Percentiles rank a stretch among this genome's conserved stretches.
These are phyloP conservation scores for Ciconia nigra DNA, from an alignment of 2,797 vertebrate genomes.

Conservation along the genomic window DNA sequence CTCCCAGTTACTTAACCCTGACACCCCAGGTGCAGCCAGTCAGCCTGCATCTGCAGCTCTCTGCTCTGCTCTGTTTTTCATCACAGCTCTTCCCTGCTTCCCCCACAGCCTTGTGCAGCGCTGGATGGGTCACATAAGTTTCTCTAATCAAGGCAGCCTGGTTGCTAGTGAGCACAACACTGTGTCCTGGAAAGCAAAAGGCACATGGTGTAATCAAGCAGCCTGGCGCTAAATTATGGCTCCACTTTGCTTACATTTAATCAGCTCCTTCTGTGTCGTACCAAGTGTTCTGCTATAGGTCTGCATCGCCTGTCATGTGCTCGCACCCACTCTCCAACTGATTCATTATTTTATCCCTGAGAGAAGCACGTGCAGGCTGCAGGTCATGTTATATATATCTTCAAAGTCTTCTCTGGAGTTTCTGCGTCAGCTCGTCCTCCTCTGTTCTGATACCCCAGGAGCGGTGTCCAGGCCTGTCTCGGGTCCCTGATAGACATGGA, in stretches of 20 bases:
- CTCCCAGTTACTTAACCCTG: background rate
- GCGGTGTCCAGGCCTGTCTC: fast-evolving
- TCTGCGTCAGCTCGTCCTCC: background rate
- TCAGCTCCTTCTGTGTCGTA: background rate
- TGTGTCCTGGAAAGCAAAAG: slow-evolving; percentile 2
- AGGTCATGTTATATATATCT: background rate
- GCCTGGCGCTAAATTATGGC: background rate
- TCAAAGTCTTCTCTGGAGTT: background rate
- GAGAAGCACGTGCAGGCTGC: background rate
- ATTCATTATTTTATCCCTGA: background rate
- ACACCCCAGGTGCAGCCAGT: background rate
- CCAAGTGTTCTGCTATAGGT: background rate
- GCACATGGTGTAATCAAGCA: background rate
- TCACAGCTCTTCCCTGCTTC: background rate
- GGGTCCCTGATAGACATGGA: background rate
- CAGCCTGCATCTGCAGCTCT: background rate
- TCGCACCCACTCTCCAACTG: background rate
- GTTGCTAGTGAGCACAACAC: background rate
- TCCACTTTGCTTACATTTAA: background rate
- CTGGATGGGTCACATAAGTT: background rate
- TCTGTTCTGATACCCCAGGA: background rate
- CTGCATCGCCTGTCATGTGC: background rate
- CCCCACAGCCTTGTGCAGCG: fast-evolving
- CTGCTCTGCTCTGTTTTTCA: background rate
- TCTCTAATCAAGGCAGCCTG: background rate